Percentiles rank a stretch among this genome's conserved stretches.
These are phyloP conservation scores for Noctua janthe DNA, from an alignment of 2,888 invertebrate species.

Conservation along the genomic window DNA sequence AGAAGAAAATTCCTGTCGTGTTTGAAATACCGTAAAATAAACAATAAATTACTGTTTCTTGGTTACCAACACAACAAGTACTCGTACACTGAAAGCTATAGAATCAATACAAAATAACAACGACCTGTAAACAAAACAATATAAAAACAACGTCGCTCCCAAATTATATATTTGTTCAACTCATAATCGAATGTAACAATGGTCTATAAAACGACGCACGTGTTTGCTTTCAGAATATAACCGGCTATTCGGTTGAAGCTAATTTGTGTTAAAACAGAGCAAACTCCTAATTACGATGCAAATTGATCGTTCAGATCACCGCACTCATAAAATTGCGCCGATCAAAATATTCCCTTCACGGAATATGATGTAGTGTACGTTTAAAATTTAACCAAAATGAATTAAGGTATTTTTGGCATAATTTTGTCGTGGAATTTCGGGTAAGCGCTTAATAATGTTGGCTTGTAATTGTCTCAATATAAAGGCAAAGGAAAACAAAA, in stretches of 20 bases:
- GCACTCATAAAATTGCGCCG: constrained; percentile 81
- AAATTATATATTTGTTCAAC: constrained; percentile 63
- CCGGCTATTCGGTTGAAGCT: constrained; percentile 79
- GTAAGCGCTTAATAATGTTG: constrained; percentile 41
- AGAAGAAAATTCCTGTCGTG: background rate
- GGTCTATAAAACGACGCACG: constrained; percentile 68
- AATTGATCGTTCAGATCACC: constrained; percentile 86
- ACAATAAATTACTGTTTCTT: constrained; percentile 15
- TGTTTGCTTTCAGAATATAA: constrained; percentile 75
- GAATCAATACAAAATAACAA: constrained; percentile 33
- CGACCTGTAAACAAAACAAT: constrained; percentile 23
- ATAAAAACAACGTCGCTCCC: constrained; percentile 48
- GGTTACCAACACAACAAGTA: constrained; percentile 14
- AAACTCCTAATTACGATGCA: constrained; percentile 87
- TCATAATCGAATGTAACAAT: constrained; percentile 66
- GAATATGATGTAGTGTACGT: constrained; percentile 55
- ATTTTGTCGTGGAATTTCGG: constrained; percentile 55
- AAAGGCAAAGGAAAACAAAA: background rate
- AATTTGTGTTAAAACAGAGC: constrained; percentile 86
- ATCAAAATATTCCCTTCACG: constrained; percentile 72
- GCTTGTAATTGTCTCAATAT: constrained; percentile 9
- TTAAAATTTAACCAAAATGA: constrained; percentile 61
- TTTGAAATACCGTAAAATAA: background rate
- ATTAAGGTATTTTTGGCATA: constrained; percentile 62
- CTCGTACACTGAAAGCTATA: background rate